Base-by-base conservation (phyloP, 2,888 invertebrate genomes). In the Seira ritae region DNA sequence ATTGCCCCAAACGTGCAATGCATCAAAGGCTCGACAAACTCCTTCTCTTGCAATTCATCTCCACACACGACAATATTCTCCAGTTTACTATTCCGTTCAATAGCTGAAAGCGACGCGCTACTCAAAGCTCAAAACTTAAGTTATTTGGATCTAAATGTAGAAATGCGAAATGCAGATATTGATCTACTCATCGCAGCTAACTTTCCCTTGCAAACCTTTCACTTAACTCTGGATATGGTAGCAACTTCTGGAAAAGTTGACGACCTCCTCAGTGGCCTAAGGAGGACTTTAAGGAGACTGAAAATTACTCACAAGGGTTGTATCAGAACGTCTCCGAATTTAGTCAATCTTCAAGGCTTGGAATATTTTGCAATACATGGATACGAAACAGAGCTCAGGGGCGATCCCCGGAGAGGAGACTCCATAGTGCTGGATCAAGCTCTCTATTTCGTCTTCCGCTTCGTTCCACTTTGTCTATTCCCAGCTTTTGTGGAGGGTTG, bases 61-160 rank as follows among this genome's bases (percentile, higher is more conserved):
- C 76, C 81, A 12, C 76, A 75, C 24, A 82, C 77, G 6, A 82
- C 82, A 23, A 76, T 82, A 12, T 82, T 82, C 77, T 82, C 82
- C 15, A 82, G 71, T 19, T 67, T 82, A n/a, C 24, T 82, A 12
- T 77, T 82, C 55, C 82, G 76, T 12, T 50, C 82, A 2, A 70
- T 82, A 10, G 60, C 72, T 3, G 71, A 77, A 19, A 76, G 76
- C 15, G 42, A 55, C 0, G 50, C 66, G 6, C 31, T 82, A 6
- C 66, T 31, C n/a, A 20, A 2, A 1, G 6, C 65, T 6, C 72
- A 20, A 37, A 71, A 22, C 0, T n/a, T 82, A 31, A 72, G 8
- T 1, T 72, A 66, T 19, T 19, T 82, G 20, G 82, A 82, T 72
- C 66, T 82, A 17, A 82, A 82, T 19, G 67, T 82, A 2, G 82